Percentiles rank a stretch among this genome's conserved stretches.
Conservation (phyloP, 2,888 invertebrate genomes). For the Nomada hirtipes region DNA sequence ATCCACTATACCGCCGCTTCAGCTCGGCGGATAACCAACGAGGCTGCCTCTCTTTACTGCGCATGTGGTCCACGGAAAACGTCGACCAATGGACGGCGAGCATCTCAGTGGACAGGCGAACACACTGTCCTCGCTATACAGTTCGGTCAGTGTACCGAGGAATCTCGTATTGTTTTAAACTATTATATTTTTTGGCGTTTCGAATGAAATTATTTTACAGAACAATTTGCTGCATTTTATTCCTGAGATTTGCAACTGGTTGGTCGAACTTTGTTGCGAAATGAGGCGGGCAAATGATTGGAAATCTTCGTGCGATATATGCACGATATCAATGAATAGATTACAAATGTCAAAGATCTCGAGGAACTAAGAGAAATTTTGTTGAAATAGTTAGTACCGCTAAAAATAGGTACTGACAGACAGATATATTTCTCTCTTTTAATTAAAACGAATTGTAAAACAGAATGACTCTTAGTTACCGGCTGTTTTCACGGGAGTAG, state of each 20-base stretch:
- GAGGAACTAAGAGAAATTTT: background rate
- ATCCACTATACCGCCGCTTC: constrained; percentile 32
- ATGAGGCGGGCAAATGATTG: background rate
- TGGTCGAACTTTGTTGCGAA: background rate
- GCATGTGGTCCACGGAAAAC: constrained; percentile 27
- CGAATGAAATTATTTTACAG: constrained; percentile 10
- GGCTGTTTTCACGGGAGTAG: constrained; percentile 31
- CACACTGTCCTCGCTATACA: constrained; percentile 42
- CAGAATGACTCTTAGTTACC: constrained; percentile 36
- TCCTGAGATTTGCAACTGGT: background rate
- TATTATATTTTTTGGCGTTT: constrained; percentile 7
- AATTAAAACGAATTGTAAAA: constrained; percentile 5
- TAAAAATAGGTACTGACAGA: background rate
- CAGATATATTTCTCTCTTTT: background rate
- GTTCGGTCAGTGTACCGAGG: constrained; percentile 16
- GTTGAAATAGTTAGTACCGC: background rate
- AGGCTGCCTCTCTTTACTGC: constrained; percentile 35
- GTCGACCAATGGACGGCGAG: constrained; percentile 36
- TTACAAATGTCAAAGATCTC: too few relatives aligned
- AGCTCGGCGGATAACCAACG: constrained; percentile 34
- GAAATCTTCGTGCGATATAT: background rate
- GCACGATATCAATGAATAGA: background rate
- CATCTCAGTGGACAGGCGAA: constrained; percentile 33
- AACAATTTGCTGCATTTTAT: background rate
- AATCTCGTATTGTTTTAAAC: constrained; percentile 11